A percentile compares a stretch with the other conserved stretches of the same genome.
Evolutionary conservation across 2,113 vertebrate genomes (phyloP).

Genomic region (Sturnira hondurensis): DNA sequence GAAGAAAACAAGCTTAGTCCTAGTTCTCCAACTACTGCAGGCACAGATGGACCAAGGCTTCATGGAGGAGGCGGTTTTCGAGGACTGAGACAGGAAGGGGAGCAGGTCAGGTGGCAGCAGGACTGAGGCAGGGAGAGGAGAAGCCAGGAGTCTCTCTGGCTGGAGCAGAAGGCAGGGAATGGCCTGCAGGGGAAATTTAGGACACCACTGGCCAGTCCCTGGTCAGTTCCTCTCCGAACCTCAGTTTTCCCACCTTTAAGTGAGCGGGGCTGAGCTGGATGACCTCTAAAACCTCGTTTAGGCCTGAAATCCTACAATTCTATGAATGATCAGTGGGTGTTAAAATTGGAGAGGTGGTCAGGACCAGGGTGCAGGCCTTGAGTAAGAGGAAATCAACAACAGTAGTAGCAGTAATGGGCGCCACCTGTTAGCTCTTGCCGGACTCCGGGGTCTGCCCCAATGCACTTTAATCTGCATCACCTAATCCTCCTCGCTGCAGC

Average conservation of each 20-base stretch:
- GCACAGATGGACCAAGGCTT: not conserved
- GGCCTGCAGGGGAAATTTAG: not conserved
- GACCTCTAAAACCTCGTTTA: not conserved
- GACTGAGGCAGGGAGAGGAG: not conserved
- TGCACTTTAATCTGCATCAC: not conserved
- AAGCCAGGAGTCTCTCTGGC: not conserved
- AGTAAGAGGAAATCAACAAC: not conserved
- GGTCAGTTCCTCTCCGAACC: not conserved
- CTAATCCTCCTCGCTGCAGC: not conserved
- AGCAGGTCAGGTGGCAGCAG: not conserved
- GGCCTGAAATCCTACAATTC: not conserved
- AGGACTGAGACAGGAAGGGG: not conserved
- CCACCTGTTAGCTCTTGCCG: not conserved
- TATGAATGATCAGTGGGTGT: not conserved
- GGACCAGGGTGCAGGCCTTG: not conserved
- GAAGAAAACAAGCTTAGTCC: not conserved
- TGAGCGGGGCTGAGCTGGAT: not conserved
- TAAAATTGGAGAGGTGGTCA: not conserved
- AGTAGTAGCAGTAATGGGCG: not conserved
- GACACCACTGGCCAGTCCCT: not conserved
- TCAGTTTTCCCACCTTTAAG: not conserved
- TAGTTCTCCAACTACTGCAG: not conserved
- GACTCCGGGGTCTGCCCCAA: not conserved
- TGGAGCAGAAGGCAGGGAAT: not conserved
- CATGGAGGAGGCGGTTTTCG: not conserved